Percentiles rank a stretch among this genome's conserved stretches.
These are phyloP conservation scores for Periphyllus acericola DNA, from an alignment of 2,888 invertebrate species.

Conservation along the genomic window DNA sequence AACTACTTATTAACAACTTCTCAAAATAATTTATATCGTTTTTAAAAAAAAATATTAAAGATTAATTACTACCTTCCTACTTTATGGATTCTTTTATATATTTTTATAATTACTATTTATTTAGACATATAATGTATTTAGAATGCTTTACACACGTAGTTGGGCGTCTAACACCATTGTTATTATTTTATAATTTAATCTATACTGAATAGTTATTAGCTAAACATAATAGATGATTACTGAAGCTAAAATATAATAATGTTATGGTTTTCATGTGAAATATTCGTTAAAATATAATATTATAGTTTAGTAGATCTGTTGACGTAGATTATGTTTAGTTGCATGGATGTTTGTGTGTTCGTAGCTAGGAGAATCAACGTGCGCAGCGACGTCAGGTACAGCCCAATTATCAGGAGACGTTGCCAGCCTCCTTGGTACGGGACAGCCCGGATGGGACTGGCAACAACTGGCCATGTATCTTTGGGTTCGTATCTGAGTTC, in stretches of 20 bases:
- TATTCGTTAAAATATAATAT: constrained; percentile 50
- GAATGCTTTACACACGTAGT: constrained; percentile 53
- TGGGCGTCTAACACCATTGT: constrained; percentile 48
- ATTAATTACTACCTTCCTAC: constrained; percentile 50
- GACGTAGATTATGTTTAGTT: constrained; percentile 61
- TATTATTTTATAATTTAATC: constrained; percentile 31
- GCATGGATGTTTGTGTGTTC: constrained; percentile 62
- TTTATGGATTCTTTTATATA: constrained; percentile 22
- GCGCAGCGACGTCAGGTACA: constrained; percentile 63
- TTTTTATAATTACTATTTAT: constrained; percentile 20
- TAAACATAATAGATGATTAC: neutral
- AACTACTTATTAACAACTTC: neutral
- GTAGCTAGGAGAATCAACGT: constrained; percentile 63
- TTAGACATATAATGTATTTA: constrained; percentile 52
- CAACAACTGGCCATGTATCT: constrained; percentile 79
- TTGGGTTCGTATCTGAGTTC: constrained; percentile 70
- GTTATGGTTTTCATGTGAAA: constrained; percentile 54
- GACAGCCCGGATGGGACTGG: constrained; percentile 76
- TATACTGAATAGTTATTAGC: constrained; percentile 22
- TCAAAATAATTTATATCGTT: neutral
- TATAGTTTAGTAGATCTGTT: constrained; percentile 49
- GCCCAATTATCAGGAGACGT: constrained; percentile 64
- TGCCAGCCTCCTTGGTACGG: constrained; percentile 65
- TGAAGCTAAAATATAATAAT: constrained; percentile 40
- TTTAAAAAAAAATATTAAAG: constrained; percentile 1